These are phyloP conservation scores for Drosophila birchii DNA, from an alignment of 2,888 invertebrate genomes.

Conservation along the genomic window DNA sequence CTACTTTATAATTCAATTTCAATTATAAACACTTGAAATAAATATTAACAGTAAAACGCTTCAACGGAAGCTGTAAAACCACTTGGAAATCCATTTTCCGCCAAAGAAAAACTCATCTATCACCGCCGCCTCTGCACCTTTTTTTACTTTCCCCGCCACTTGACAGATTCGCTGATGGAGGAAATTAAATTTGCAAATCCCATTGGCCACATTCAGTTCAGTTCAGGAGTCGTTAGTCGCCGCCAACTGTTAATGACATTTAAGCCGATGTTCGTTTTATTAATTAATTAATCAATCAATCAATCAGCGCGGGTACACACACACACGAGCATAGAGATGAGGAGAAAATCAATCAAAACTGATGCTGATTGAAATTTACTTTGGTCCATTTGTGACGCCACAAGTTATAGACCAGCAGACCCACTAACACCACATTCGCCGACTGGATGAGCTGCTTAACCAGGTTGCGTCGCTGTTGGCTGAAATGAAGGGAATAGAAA, in stretches of 20 bases:
- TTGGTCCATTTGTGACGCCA: conserved; percentile 84
- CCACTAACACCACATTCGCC: conserved; percentile 82
- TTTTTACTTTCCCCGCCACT: conserved; percentile 9
- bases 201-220: conserved; percentile 37
- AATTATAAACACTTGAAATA: neutral
- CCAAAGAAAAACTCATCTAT: conserved; percentile 24
- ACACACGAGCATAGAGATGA: neutral
- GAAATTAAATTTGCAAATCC: conserved; percentile 60
- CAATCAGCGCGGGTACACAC: conserved; percentile 32
- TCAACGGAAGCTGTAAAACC: conserved; percentile 1
- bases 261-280: conserved; percentile 40
- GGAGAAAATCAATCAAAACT: conserved; percentile 56
- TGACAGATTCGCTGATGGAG: conserved; percentile 31
- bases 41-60: neutral
- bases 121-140: conserved; percentile 11
- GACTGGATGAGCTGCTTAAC: conserved; percentile 80
- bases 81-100: conserved; percentile 22
- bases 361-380: conserved; percentile 78
- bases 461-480: conserved; percentile 78
- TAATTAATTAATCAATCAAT: conserved; percentile 75
- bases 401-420: conserved; percentile 81
- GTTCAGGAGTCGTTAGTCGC: conserved; percentile 35
- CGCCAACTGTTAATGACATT: conserved; percentile 62
- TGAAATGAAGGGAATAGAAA: conserved; percentile 35
- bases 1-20: neutral